Conservation (phyloP, 2,888 invertebrate species). For the Drosophila lutescens region DNA sequence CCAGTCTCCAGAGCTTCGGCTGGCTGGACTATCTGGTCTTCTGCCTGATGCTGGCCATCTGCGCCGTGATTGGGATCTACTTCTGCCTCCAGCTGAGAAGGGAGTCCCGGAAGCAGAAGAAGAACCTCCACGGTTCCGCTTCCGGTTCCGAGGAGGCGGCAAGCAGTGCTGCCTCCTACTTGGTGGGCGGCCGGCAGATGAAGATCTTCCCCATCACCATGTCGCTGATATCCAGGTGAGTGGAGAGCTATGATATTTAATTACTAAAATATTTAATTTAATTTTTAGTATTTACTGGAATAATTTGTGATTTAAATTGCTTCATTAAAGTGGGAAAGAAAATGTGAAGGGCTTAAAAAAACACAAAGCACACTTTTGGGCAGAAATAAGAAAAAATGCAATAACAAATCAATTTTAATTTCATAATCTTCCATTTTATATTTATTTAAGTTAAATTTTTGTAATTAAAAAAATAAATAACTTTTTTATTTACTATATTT, state of each 20-base stretch:
- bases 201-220: constrained; percentile 88
- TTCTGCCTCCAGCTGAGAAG: constrained; percentile 89
- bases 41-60: constrained; percentile 89
- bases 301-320: too few species aligned
- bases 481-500: too few species aligned
- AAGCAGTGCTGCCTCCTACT: constrained; percentile 84
- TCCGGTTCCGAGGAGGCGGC: constrained; percentile 85
- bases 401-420: too few species aligned
- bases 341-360: too few species aligned
- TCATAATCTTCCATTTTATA: too few species aligned
- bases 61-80: constrained; percentile 92
- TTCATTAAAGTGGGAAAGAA: too few species aligned
- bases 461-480: too few species aligned
- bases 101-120: constrained; percentile 82
- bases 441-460: too few species aligned
- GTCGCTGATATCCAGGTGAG: constrained; percentile 89
- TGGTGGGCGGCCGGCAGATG: constrained; percentile 89
- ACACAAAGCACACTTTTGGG: neutral
- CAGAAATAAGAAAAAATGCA: neutral
- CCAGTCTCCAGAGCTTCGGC: constrained; percentile 87
- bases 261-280: too few species aligned
- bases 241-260: too few species aligned
- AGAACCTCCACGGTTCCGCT: constrained; percentile 52
- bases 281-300: too few species aligned
- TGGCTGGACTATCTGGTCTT: constrained; percentile 92